A percentile compares a stretch with the other conserved stretches of the same genome.
Conservation (phyloP, 2,888 invertebrate species). For the Eudasyphora cyanicolor region DNA sequence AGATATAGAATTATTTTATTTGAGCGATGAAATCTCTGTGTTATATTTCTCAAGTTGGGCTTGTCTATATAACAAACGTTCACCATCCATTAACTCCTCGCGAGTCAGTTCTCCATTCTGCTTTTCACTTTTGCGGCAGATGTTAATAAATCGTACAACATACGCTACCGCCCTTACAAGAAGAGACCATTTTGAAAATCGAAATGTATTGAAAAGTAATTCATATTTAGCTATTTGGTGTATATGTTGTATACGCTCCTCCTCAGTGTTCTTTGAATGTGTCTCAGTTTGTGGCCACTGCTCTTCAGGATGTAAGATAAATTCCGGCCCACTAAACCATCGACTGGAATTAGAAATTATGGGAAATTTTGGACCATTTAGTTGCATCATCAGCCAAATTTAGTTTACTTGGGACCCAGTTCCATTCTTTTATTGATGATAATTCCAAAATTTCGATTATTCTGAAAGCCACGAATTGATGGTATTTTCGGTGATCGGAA, state of each 20-base stretch:
- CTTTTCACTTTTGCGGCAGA: neutral
- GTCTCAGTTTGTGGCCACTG: constrained; percentile 13
- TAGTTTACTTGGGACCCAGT: no score
- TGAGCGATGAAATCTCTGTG: constrained; percentile 32
- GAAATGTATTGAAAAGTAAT: neutral
- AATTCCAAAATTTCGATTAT: constrained; percentile 24
- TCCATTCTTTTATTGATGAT: no score
- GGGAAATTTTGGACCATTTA: neutral
- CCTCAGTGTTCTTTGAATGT: neutral
- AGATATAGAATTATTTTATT: neutral
- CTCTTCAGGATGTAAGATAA: neutral
- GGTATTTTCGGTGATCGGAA: no score
- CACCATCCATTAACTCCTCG: constrained; percentile 34
- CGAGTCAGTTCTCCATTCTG: constrained; percentile 37
- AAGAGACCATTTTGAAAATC: constrained; percentile 51
- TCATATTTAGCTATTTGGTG: neutral
- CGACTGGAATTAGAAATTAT: neutral
- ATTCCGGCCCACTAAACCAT: constrained; percentile 23
- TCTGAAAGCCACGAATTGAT: no score
- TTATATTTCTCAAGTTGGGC: constrained; percentile 43
- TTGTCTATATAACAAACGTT: constrained; percentile 47
- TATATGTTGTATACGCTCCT: constrained; percentile 8
- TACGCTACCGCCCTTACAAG: constrained; percentile 27
- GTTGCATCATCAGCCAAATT: constrained; percentile 28
- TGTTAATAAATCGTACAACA: constrained; percentile 47